phyloP scores from a whole-genome alignment of 2,113 vertebrate species.

The Oncorhynchus masou region DNA sequence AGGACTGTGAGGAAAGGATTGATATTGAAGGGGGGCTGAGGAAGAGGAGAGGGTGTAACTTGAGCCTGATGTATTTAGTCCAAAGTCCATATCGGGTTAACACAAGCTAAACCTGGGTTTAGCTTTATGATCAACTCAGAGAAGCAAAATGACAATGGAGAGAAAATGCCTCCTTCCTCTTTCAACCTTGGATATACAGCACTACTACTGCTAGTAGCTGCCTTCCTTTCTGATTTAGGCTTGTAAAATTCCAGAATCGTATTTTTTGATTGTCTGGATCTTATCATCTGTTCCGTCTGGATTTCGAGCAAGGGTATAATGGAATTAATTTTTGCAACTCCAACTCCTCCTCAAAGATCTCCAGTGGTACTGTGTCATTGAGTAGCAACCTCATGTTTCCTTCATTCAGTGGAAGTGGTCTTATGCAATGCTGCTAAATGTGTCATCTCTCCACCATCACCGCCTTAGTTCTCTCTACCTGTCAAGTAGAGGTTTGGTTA shows the following conservation, averaged over 20 bases:
- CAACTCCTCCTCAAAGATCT: too few relatives aligned
- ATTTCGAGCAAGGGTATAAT: too few relatives aligned
- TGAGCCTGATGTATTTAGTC: neutral
- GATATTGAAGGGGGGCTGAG: neutral
- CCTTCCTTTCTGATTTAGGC: too few relatives aligned
- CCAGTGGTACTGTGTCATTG: neutral
- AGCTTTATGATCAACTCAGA: neutral
- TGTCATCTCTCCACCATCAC: neutral
- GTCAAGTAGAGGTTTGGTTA: neutral
- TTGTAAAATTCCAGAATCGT: too few relatives aligned
- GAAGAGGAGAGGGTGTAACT: neutral
- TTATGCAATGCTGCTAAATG: neutral
- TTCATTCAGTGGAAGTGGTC: neutral
- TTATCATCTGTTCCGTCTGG: too few relatives aligned
- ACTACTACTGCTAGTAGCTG: neutral
- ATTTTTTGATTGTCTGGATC: too few relatives aligned
- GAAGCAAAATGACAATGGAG: neutral
- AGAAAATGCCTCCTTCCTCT: neutral
- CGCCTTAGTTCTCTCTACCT: neutral
- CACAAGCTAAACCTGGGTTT: neutral
- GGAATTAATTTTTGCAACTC: too few relatives aligned
- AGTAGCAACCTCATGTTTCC: neutral
- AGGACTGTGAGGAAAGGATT: neutral
- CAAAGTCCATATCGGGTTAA: neutral
- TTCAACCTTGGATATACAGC: neutral